Base-by-base conservation (phyloP, 1,140 invertebrate species). In the Dermatophagoides farinae region DNA sequence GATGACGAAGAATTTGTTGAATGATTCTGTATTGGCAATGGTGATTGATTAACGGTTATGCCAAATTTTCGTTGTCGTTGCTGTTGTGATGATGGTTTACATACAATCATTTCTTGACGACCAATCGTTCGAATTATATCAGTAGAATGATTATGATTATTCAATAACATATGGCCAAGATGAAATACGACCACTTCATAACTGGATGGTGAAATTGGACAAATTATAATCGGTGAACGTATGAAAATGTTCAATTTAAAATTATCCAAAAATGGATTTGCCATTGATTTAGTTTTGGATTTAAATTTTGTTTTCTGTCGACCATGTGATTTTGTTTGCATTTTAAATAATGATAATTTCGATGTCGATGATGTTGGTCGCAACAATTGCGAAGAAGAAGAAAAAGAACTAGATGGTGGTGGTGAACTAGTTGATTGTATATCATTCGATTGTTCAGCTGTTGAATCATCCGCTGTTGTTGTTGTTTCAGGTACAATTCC, bases 101-200 rank as follows among this genome's bases (percentile, higher is more conserved):
- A 31, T 4, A 31, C 31, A 31, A 31, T 31, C 31, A 31, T 31
- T 31, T 31, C 31, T n/a, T n/a, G n/a, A 31, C 31, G 31, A 31
- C 31, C 31, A 31, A 31, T 8, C 20, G 23, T 62, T 49, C 16
- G 53, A 10, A 51, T 53, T 12, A 55, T 20, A 20, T 55, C 53
- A 16, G 53, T 41, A 2, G 53, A 55, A 20, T 55, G 53, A 44
- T 39, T 60, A 37, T 60, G 58, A 50, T 60, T 60, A n/a, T 60
- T 60, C 1, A 60, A 20, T 18, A 47, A 52, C 44, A 95, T 93
- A 68, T 86, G 83, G 38, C 91, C 91, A 51, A 97, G 77, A 75
- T 92, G 88, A n/a, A 86, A 86, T 16, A 95, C 85, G 53, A 93
- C 78, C 22, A 93, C 87, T 68, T 89, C 79, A 18, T 79, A 67